Base-by-base conservation (phyloP, 2,113 vertebrate species). In the Manacus vitellinus region DNA sequence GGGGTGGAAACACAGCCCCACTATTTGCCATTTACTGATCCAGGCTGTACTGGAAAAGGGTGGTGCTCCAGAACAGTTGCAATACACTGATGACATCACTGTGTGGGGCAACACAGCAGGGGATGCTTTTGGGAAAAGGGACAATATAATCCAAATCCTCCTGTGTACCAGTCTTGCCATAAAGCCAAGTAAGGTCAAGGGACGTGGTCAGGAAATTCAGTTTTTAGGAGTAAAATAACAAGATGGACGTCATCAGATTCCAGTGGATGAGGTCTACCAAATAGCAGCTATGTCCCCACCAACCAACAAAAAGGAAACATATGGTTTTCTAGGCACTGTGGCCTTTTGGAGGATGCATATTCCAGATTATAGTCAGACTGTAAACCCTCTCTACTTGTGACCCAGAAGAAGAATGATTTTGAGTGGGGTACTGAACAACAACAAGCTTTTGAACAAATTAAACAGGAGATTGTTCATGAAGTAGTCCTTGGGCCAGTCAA, bases 1-100 rank as follows among this genome's bases (percentile, higher is more conserved):
- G 0, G 0, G 18, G 6, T 41, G 23, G 41, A n/a, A 74, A 46
- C 8, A 33, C n/a, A 65, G n/a, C 12, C 28, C 28, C 41, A 66
- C 14, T 5, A 3, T 75, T 41, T n/a, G n/a, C 41, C n/a, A 28
- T 47, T 23, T 23, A 24, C 43, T 85, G 8, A 49, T 49, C 24
- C 30, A 66, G n/a, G 24, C 12, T 74, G 30, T 10, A 28, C 9
- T 56, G 24, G 30, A 47, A 49, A 66, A 41, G 5, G 8, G 8
- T 75, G n/a, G 65, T 6, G 24, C 23, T 24, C 11, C n/a, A 65
- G n/a, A 85, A n/a, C 18, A 55, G 9, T 18, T 47, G 49, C 73
- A 65, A 74, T 37, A 44, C 21, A 17, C 27, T 51, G 31, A 6
- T 56, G 43, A 7, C n/a, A 66, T 56, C 19, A 47, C 27, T 6